Conservation (phyloP, 2,113 vertebrate species). For the Bambusicola thoracicus region DNA sequence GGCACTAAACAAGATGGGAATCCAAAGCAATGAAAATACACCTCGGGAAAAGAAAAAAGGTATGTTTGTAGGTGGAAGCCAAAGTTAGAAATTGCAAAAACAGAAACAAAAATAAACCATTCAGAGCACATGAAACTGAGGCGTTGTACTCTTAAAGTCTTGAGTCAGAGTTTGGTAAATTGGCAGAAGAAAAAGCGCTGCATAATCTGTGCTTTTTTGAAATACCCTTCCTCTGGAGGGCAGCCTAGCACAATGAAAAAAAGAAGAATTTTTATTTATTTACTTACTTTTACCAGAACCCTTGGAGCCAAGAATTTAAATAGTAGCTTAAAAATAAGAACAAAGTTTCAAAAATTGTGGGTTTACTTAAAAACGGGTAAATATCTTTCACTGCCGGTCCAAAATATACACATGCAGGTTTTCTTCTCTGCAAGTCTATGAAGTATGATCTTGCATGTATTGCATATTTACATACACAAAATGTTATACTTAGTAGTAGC, state of each 20-base stretch:
- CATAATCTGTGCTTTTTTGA: background rate
- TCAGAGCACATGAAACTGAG: background rate
- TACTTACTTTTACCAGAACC: background rate
- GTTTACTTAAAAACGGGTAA: background rate
- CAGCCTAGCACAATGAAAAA: background rate
- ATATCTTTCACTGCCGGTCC: background rate
- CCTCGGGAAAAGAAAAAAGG: background rate
- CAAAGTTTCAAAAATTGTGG: background rate
- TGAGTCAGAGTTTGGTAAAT: background rate
- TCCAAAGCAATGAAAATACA: background rate
- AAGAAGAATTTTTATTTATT: background rate
- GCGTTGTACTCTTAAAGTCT: background rate
- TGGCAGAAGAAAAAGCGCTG: background rate
- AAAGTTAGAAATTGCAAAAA: background rate
- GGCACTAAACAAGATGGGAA: background rate
- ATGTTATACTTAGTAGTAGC: background rate
- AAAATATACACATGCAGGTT: background rate
- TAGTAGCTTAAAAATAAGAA: background rate
- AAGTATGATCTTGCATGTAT: background rate
- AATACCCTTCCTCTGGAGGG: background rate
- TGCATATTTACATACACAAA: background rate
- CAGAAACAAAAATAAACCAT: background rate
- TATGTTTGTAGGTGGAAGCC: background rate
- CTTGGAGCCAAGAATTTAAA: background rate
- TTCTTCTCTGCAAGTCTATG: background rate